Conservation (phyloP, 1,140 invertebrate genomes). For the Aphelinus certus region DNA sequence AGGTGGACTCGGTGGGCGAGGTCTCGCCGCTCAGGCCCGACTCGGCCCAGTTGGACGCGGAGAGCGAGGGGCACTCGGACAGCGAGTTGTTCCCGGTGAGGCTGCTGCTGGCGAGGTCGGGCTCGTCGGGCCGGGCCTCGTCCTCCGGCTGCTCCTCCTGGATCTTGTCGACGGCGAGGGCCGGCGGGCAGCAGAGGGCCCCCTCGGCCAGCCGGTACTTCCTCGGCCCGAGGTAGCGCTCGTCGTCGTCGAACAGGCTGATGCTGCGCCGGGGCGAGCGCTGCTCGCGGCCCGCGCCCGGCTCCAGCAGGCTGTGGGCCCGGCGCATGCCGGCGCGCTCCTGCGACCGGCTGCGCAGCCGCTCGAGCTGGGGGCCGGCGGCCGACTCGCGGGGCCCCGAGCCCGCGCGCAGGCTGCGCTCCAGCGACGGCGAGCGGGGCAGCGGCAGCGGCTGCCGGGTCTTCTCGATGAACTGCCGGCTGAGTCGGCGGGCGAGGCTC, state of each 20-base stretch:
- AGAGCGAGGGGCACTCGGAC: constrained; percentile 42
- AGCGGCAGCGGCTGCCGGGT: constrained; percentile 56
- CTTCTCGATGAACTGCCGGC: constrained; percentile 60
- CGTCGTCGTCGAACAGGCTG: constrained; percentile 58
- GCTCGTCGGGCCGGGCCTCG: neutral
- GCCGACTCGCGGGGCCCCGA: neutral
- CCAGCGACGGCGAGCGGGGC: constrained; percentile 53
- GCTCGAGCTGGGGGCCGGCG: constrained; percentile 30
- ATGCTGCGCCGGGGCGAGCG: constrained; percentile 52
- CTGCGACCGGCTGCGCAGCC: constrained; percentile 45
- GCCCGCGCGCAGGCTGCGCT: constrained; percentile 18
- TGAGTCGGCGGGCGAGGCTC: constrained; percentile 57
- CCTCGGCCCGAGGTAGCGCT: constrained; percentile 36
- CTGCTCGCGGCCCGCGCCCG: constrained; percentile 26
- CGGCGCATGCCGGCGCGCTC: constrained; percentile 42
- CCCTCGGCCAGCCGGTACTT: constrained; percentile 47
- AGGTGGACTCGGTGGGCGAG: constrained; percentile 54
- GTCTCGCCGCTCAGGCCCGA: constrained; percentile 53
- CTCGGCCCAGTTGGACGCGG: constrained; percentile 43
- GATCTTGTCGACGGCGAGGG: constrained; percentile 55
- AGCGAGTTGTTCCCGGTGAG: constrained; percentile 42
- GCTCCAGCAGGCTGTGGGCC: constrained; percentile 55
- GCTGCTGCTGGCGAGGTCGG: constrained; percentile 18
- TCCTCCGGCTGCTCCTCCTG: constrained; percentile 56
- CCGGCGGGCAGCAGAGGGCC: constrained; percentile 43